Base-by-base conservation (phyloP, 1,140 invertebrate species). In the Leptonema lineaticorne region DNA sequence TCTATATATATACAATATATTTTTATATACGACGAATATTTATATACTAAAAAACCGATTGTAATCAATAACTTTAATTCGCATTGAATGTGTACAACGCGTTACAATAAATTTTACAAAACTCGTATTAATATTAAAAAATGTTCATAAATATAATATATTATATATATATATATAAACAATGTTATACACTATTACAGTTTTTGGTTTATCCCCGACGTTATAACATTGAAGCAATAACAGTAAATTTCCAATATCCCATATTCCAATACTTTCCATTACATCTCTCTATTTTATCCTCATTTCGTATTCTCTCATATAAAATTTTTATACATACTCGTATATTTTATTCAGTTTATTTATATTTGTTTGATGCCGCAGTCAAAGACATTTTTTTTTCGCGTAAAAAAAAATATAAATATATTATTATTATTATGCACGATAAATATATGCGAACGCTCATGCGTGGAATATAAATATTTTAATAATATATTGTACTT, bases 211-310 rank as follows among this genome's bases (percentile, higher is more conserved):
- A 27, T 7, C 11, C 3, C 48, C 4, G 6, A 48, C 20, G 7
- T 22, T 4, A 4, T 9, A 16, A 33, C 33, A 41, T 41, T 29
- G n/a, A 29, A 30, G 57, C 57, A 41, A 59, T 59, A 59, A 30
- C 57, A 30, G 33, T 59, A 59, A 59, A 59, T 59, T 59, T 59
- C 28, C 28, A 33, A 59, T 59, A 59, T 59, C 33, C 50, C 57
- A 59, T 59, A 59, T 41, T 59, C 57, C 57, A 59, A 59, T 59
- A 59, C 57, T 28, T 59, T 59, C 57, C 57, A 41, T 59, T 30
- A 41, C 28, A 28, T 30, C 11, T 57, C 53, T 57, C 53, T 41
- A 41, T 59, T 59, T 59, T 33, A 33, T 59, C 28, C 57, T 59
- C 57, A 59, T 41, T 53, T 53, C 50, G 50, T 53, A 53, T 53